Conservation (phyloP, 2,888 invertebrate genomes). For the Xylocampa areola region DNA sequence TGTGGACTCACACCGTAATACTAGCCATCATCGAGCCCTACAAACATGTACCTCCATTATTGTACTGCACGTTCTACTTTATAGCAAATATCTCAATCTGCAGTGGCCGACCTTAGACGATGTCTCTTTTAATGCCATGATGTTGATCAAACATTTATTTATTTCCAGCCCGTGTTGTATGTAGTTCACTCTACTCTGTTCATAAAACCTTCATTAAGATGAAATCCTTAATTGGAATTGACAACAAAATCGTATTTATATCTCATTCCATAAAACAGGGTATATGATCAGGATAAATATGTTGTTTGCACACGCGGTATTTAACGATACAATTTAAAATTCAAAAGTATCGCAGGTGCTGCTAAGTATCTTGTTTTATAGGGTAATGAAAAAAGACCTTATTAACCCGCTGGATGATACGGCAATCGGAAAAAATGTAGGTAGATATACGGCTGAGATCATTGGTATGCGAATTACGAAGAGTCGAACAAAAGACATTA, state of each 20-base stretch:
- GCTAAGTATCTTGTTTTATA: slow-evolving; percentile 71
- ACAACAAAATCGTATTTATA: slow-evolving; percentile 53
- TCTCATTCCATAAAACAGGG: slow-evolving; percentile 52
- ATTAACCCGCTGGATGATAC: slow-evolving; percentile 67
- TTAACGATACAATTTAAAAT: slow-evolving; percentile 67
- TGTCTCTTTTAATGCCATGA: slow-evolving; percentile 13
- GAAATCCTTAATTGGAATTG: slow-evolving; percentile 49
- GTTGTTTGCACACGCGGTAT: slow-evolving; percentile 64
- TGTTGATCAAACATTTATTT: slow-evolving; percentile 1
- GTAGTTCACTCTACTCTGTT: slow-evolving; percentile 2
- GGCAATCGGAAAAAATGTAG: slow-evolving; percentile 74
- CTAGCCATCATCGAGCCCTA: slow-evolving; percentile 45
- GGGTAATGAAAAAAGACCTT: slow-evolving; percentile 70
- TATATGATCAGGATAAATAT: slow-evolving; percentile 59
- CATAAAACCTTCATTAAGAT: slow-evolving; percentile 33
- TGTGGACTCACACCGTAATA: slow-evolving; percentile 49
- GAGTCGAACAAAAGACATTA: slow-evolving; percentile 87
- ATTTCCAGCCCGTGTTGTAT: background rate
- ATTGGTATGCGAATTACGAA: slow-evolving; percentile 86
- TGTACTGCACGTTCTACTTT: slow-evolving; percentile 32
- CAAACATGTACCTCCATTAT: slow-evolving; percentile 43
- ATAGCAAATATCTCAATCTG: slow-evolving; percentile 45
- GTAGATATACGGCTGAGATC: slow-evolving; percentile 72
- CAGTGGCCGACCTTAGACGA: slow-evolving; percentile 12
- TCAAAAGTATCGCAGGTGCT: slow-evolving; percentile 67